Conservation (phyloP, 2,888 invertebrate species). For the Phymatocera aterrima region DNA sequence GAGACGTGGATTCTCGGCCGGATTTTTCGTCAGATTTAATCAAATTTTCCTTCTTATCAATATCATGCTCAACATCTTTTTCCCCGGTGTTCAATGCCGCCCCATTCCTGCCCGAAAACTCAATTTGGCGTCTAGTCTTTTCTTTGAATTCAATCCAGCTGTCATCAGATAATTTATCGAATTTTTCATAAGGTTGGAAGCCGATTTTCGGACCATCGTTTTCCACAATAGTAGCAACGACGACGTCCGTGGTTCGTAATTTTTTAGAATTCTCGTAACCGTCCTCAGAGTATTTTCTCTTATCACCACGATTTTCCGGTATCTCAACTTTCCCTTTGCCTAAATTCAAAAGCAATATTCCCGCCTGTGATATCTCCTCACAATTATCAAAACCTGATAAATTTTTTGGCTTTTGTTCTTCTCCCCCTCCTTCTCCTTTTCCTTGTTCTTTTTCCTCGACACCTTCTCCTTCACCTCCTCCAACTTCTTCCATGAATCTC, state of each 20-base stretch:
- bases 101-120: constrained; percentile 50
- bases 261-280: constrained; percentile 52
- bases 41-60: background rate
- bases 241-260: constrained; percentile 39
- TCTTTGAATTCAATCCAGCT: constrained; percentile 51
- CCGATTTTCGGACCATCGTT: constrained; percentile 45
- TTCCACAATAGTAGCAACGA: constrained; percentile 40
- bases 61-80: background rate
- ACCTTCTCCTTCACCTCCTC: constrained; percentile 70
- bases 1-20: constrained; percentile 37
- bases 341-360: constrained; percentile 61
- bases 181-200: constrained; percentile 49
- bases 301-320: constrained; percentile 47
- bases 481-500: constrained; percentile 86
- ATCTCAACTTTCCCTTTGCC: constrained; percentile 52
- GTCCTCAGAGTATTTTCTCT: constrained; percentile 57
- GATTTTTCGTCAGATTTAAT: constrained; percentile 14
- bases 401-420: constrained; percentile 60
- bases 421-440: constrained; percentile 81
- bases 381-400: constrained; percentile 57
- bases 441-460: constrained; percentile 80
- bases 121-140: constrained; percentile 55
- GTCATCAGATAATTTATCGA: constrained; percentile 47
- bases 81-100: background rate
- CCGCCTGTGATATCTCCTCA: constrained; percentile 64